Conservation (phyloP, 2,797 vertebrate genomes). For the Champsocephalus gunnari region DNA sequence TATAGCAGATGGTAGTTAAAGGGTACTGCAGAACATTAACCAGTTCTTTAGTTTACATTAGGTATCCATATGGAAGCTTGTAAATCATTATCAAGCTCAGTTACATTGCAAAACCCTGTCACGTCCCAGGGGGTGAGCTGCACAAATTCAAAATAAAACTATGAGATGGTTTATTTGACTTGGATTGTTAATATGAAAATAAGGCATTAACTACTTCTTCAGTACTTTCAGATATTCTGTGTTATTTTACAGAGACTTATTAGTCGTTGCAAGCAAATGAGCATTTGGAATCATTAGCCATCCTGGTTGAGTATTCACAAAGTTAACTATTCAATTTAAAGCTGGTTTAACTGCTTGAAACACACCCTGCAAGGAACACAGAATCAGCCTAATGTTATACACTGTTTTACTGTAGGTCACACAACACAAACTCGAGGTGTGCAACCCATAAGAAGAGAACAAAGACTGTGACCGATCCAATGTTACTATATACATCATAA, state of each 20-base stretch:
- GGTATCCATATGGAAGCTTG: constrained; percentile 24
- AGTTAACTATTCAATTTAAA: constrained; percentile 48
- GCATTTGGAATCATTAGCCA: constrained; percentile 36
- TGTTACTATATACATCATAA: not conserved
- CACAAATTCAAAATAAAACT: not conserved
- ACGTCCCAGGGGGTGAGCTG: not conserved
- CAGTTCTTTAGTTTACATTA: constrained; percentile 31
- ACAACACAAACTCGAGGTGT: not conserved
- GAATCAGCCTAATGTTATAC: not conserved
- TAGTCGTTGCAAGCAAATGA: not conserved
- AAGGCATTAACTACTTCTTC: not conserved
- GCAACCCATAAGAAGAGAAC: not conserved
- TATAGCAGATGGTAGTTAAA: not conserved
- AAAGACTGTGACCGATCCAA: no score
- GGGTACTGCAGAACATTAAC: constrained; percentile 50
- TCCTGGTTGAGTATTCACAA: constrained; percentile 41
- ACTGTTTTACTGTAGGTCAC: constrained; percentile 4
- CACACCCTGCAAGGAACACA: not conserved
- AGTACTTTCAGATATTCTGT: not conserved
- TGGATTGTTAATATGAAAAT: not conserved
- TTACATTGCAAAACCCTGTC: constrained; percentile 19
- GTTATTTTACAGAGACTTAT: not conserved
- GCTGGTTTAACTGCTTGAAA: constrained; percentile 19
- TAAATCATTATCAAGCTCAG: constrained; percentile 47
- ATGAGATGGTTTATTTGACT: not conserved